Conservation (phyloP, 2,888 invertebrate species). For the Scaptomyza polygonia region DNA sequence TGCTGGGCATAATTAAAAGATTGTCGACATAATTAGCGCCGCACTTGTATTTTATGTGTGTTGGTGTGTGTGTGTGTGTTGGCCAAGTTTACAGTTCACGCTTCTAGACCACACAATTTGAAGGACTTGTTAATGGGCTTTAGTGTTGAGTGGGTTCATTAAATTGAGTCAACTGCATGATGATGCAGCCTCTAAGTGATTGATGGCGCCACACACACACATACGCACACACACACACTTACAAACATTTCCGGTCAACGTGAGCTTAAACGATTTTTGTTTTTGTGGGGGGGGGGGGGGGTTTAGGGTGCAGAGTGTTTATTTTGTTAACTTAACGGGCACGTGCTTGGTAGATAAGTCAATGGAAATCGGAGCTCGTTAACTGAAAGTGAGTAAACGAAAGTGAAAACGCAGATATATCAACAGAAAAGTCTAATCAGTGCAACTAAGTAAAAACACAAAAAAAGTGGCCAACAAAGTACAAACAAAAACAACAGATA, state of each 20-base stretch:
- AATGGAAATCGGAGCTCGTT: conserved; percentile 61
- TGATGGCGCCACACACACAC: conserved; percentile 13
- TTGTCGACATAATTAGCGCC: conserved; percentile 69
- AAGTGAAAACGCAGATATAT: conserved; percentile 62
- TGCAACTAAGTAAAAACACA: conserved; percentile 54
- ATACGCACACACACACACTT: conserved; percentile 1
- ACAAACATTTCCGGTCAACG: conserved; percentile 46
- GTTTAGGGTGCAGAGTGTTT: background rate
- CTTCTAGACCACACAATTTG: conserved; percentile 20
- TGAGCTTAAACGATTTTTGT: conserved; percentile 21
- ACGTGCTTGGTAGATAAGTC: conserved; percentile 54
- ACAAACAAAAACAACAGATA: conserved; percentile 44
- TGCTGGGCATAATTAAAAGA: conserved; percentile 71
- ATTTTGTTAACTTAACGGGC: conserved; percentile 31
- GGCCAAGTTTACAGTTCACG: conserved; percentile 56
- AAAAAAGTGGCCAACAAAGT: conserved; percentile 55
- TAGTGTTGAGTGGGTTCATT: background rate
- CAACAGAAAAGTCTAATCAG: conserved; percentile 60
- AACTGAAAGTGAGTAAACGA: conserved; percentile 60
- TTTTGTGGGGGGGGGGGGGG: background rate
- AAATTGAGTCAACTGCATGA: conserved; percentile 35
- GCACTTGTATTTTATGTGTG: conserved; percentile 16
- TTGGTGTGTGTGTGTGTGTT: background rate
- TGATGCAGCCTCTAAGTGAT: conserved; percentile 41
- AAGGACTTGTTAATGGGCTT: conserved; percentile 36